These are phyloP conservation scores for Thera britannica DNA, from an alignment of 2,888 invertebrate genomes.

Conservation along the genomic window DNA sequence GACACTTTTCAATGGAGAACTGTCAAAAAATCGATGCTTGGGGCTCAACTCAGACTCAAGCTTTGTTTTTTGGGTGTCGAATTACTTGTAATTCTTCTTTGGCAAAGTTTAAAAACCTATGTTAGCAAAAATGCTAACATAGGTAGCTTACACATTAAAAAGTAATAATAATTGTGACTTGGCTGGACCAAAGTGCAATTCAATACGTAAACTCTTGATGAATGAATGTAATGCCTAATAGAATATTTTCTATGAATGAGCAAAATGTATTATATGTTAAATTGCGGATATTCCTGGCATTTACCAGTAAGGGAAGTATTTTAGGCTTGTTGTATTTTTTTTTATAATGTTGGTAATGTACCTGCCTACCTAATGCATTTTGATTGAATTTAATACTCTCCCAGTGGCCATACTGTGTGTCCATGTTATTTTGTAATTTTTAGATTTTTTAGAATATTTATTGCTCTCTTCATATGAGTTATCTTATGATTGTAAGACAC, in stretches of 20 bases:
- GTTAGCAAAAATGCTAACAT: too few species aligned
- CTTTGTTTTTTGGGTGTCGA: too few species aligned
- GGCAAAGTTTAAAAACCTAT: too few species aligned
- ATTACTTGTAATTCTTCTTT: too few species aligned
- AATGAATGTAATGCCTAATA: not conserved
- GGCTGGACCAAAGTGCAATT: constrained; percentile 34
- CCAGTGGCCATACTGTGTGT: constrained; percentile 78
- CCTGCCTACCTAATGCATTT: constrained; percentile 28
- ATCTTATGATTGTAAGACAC: constrained; percentile 52
- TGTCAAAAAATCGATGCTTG: too few species aligned
- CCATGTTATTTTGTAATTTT: constrained; percentile 66
- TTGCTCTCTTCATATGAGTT: constrained; percentile 58
- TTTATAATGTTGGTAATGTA: constrained; percentile 1
- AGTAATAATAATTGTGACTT: constrained; percentile 23
- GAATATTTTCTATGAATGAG: not conserved
- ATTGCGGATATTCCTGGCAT: constrained; percentile 12
- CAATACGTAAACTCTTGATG: constrained; percentile 24
- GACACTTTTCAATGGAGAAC: too few species aligned
- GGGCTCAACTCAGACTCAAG: too few species aligned
- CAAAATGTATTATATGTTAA: not conserved
- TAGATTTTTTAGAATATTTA: constrained; percentile 47
- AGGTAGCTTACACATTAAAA: not conserved
- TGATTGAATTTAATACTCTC: constrained; percentile 63
- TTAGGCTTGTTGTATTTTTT: not conserved
- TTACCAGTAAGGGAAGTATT: constrained; percentile 8